phyloP scores from a whole-genome alignment of 1,140 invertebrate species.

The Solenopsis fugax region DNA sequence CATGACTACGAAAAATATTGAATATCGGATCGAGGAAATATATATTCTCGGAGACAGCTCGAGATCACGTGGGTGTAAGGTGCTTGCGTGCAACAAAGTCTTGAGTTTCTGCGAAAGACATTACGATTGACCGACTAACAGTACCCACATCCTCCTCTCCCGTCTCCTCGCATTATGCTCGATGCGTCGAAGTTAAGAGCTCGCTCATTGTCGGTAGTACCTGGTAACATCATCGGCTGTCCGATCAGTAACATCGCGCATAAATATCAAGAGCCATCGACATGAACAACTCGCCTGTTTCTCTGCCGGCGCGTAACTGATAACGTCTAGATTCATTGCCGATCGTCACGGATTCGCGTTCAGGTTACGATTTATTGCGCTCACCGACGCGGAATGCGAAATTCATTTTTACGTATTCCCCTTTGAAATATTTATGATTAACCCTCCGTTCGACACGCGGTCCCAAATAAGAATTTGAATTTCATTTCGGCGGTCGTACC shows the following conservation, averaged over 20 bases:
- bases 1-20: slow-evolving; percentile 6
- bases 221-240: slow-evolving; percentile 56
- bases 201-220: slow-evolving; percentile 54
- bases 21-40: slow-evolving; percentile 11
- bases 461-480: neutral
- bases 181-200: slow-evolving; percentile 46
- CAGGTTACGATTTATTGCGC: slow-evolving; percentile 35
- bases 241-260: slow-evolving; percentile 60
- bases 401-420: neutral
- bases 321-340: slow-evolving; percentile 50
- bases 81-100: slow-evolving; percentile 58
- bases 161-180: slow-evolving; percentile 29
- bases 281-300: slow-evolving; percentile 19
- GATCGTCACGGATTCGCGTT: slow-evolving; percentile 39
- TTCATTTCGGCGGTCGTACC: neutral
- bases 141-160: slow-evolving; percentile 40
- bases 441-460: neutral
- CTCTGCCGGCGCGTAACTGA: slow-evolving; percentile 32
- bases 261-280: slow-evolving; percentile 62
- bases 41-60: neutral
- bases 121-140: slow-evolving; percentile 64
- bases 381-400: neutral
- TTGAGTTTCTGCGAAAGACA: slow-evolving; percentile 59
- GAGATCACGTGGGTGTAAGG: slow-evolving; percentile 46
- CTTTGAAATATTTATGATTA: slow-evolving; percentile 11